Conservation (phyloP, 2,888 invertebrate species). For the Pyrgus malvae region DNA sequence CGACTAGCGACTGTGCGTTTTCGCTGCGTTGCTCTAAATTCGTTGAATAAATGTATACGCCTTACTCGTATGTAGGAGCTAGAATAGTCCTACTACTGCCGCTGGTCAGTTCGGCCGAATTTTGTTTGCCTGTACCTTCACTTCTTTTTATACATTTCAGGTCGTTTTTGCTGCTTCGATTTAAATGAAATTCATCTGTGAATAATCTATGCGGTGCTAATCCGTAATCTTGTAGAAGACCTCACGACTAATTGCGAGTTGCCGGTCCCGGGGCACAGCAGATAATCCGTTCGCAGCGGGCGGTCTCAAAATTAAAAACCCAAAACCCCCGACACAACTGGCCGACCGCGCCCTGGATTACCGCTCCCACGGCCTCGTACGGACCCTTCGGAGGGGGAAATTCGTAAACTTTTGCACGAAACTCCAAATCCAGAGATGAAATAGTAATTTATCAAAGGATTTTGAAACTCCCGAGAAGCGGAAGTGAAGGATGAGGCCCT, state of each 20-base stretch:
- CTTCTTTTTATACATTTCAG: too few species aligned
- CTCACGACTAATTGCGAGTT: constrained; percentile 67
- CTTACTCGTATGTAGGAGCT: too few species aligned
- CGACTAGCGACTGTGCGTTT: constrained; percentile 20
- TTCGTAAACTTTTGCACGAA: constrained; percentile 62
- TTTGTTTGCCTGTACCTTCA: too few species aligned
- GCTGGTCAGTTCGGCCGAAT: too few species aligned
- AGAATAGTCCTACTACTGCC: too few species aligned
- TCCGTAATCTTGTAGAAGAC: constrained; percentile 8
- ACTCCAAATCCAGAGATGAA: constrained; percentile 73
- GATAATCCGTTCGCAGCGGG: constrained; percentile 79
- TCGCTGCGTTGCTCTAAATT: constrained; percentile 28
- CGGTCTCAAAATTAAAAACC: constrained; percentile 77
- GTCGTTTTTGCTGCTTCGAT: constrained; percentile 4
- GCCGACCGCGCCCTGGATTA: constrained; percentile 64
- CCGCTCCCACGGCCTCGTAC: constrained; percentile 51
- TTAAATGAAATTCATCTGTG: constrained; percentile 34
- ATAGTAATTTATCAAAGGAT: constrained; percentile 81
- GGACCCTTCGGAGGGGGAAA: constrained; percentile 52
- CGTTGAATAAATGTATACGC: too few species aligned
- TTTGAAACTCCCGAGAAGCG: constrained; percentile 65
- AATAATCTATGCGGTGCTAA: constrained; percentile 33
- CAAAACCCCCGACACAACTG: constrained; percentile 71
- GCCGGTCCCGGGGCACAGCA: constrained; percentile 41
- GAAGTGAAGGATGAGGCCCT: constrained; percentile 62